Percentiles rank a stretch among this genome's conserved stretches.
These are phyloP conservation scores for Styela plicata DNA, from an alignment of 23 tunicate species.

Conservation along the genomic window DNA sequence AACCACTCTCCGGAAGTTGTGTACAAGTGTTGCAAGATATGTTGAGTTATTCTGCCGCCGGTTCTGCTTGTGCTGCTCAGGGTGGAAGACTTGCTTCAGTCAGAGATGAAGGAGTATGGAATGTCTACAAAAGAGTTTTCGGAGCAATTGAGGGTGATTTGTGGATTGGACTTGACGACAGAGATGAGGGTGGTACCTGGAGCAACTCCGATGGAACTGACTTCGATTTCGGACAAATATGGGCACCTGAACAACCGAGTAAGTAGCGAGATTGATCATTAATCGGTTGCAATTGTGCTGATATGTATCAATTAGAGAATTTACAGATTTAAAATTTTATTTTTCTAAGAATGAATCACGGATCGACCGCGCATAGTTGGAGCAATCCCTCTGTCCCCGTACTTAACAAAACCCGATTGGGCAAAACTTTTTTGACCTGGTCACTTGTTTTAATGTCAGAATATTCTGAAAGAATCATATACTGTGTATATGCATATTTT, in stretches of 20 bases:
- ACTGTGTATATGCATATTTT: too few species aligned
- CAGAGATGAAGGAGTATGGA: constrained; percentile 31
- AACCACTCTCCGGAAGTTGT: constrained; percentile 65
- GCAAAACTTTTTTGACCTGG: too few species aligned
- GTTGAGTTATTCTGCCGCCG: constrained; percentile 52
- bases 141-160: constrained; percentile 27
- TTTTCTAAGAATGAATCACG: too few species aligned
- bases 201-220: constrained; percentile 60
- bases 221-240: constrained; percentile 39
- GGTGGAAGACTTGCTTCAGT: constrained; percentile 61
- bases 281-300: too few species aligned
- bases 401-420: too few species aligned
- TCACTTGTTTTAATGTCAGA: too few species aligned
- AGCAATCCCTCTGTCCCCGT: too few species aligned
- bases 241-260: constrained; percentile 81
- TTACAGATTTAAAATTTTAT: too few species aligned
- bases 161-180: constrained; percentile 66
- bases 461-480: too few species aligned
- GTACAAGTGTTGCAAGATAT: constrained; percentile 18
- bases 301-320: too few species aligned
- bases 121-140: constrained; percentile 16
- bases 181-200: constrained; percentile 55
- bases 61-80: constrained; percentile 44
- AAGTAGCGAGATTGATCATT: too few species aligned
- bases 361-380: too few species aligned